Evolutionary conservation across 2,113 vertebrate species (phyloP).

Genomic region (Sylvietta virens): DNA sequence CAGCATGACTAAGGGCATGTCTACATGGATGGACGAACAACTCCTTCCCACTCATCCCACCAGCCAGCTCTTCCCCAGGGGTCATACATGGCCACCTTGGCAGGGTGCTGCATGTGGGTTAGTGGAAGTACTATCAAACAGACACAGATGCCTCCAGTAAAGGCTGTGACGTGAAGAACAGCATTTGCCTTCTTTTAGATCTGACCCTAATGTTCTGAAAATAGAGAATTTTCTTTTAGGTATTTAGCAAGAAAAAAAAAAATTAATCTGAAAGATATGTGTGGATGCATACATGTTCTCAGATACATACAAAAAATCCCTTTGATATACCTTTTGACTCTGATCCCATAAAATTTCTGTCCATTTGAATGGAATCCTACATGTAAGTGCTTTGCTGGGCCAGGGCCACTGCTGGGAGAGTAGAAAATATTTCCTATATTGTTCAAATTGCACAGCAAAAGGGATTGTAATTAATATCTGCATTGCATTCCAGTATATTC

Average conservation of each 20-base stretch:
- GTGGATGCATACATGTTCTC: not conserved
- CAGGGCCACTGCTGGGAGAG: not conserved
- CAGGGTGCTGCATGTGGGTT: not conserved
- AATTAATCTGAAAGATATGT: not conserved
- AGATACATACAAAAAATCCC: not conserved
- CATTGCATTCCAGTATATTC: not conserved
- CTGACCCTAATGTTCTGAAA: not conserved
- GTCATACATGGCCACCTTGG: not conserved
- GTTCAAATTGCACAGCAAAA: not conserved
- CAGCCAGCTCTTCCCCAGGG: not conserved
- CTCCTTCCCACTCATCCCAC: not conserved
- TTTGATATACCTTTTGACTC: not conserved
- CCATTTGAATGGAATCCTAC: not conserved
- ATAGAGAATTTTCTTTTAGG: not conserved
- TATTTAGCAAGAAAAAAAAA: not conserved
- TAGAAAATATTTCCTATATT: not conserved
- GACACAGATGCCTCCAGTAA: not conserved
- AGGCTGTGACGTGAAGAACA: not conserved
- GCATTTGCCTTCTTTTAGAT: not conserved
- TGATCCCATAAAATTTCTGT: not conserved
- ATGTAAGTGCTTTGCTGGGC: not conserved
- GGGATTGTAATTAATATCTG: not conserved
- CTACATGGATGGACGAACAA: slow-evolving; percentile 17
- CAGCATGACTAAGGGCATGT: slow-evolving; percentile 40
- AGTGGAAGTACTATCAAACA: not conserved